Base-by-base conservation (phyloP, 2,797 vertebrate species). In the Pitangus sulphuratus region DNA sequence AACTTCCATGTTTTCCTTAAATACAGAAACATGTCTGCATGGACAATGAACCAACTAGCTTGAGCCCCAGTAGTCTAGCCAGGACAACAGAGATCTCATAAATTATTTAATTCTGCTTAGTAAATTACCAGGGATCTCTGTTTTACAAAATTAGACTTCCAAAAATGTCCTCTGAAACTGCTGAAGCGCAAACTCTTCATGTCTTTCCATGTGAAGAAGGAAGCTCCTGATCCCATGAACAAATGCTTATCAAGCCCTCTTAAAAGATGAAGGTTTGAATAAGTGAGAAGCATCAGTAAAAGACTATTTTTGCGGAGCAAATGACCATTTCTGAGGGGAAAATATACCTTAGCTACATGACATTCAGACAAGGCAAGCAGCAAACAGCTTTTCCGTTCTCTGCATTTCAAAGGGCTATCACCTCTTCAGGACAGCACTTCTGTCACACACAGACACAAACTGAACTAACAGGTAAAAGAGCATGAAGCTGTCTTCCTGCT, bases 181-280 rank as follows among this genome's bases (percentile, higher is more conserved):
- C 26, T 33, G 56, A 45, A 51, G 62, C 13, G 47, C 8, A 65
- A 72, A 61, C 3, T 5, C 25, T 64, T 11, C 5, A 5, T 5
- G 16, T 20, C 12, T 76, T 89, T 28, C 35, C 1, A 2, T 5
- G 21, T 0, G 4, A 78, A 5, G 33, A 30, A 40, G n/a, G 62
- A 88, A 61, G 11, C 28, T 35, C 24, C 7, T 22, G 40, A 30
- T n/a, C 33, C 19, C 0, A 1, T 11, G n/a, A 72, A 71, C 26
- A 57, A 64, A 1, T 61, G 21, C 24, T 78, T 53, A 66, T 8
- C 20, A 60, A 86, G 20, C 19, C 20, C 24, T 56, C 57, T 79
- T n/a, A 44, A 71, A 86, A 82, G 5, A 26, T 5, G 5, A 0
- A 1, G 4, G 2, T 70, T 7, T 2, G 6, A 54, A 2, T 39